Conservation (phyloP, 2,797 vertebrate species). For the Chelonia mydas region DNA sequence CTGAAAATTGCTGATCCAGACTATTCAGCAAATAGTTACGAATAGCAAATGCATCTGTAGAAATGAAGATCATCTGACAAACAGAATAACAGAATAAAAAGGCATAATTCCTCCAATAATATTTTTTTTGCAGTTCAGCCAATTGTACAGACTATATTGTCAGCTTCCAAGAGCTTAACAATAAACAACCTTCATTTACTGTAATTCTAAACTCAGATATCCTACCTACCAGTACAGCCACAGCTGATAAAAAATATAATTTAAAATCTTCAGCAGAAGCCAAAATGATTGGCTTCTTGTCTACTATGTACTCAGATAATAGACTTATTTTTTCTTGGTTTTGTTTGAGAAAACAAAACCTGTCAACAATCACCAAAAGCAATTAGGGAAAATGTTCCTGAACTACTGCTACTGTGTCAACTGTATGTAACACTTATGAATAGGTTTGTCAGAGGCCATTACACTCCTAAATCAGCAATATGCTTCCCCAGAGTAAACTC, state of each 20-base stretch:
- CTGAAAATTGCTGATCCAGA: background rate
- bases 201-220: constrained; percentile 38
- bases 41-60: constrained; percentile 45
- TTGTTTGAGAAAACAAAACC: constrained; percentile 36
- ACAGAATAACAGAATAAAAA: constrained; percentile 54
- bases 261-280: background rate
- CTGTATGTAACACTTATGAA: constrained; percentile 29
- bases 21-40: constrained; percentile 33
- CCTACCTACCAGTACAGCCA: background rate
- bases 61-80: constrained; percentile 48
- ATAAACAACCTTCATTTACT: constrained; percentile 23
- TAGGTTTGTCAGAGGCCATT: constrained; percentile 35
- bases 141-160: constrained; percentile 58
- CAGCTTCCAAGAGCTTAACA: constrained; percentile 52
- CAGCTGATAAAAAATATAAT: constrained; percentile 25
- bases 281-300: background rate
- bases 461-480: constrained; percentile 44
- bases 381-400: constrained; percentile 41
- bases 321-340: background rate
- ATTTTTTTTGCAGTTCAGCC: constrained; percentile 47
- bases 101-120: constrained; percentile 60
- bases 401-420: constrained; percentile 37
- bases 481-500: constrained; percentile 36
- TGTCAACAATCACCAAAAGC: constrained; percentile 35
- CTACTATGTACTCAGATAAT: background rate